Evolutionary conservation across 2,888 invertebrate species (phyloP).

Genomic region (Cataglyphis albicans): DNA sequence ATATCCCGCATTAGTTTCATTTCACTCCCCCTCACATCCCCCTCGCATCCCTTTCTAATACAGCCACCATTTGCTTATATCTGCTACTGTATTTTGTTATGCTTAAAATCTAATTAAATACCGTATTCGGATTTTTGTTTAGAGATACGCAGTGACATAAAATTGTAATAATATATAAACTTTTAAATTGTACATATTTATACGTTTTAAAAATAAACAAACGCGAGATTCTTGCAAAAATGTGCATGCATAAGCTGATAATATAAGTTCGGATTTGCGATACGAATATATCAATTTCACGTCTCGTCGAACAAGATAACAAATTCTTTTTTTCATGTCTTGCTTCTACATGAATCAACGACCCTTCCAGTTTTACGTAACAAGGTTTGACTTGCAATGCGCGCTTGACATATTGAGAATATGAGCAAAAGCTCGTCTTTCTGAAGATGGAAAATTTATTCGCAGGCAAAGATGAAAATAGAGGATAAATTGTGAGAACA

Average conservation of each 20-base stretch:
- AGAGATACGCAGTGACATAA: neutral
- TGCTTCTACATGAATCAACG: conserved; percentile 84
- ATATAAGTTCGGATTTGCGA: conserved; percentile 72
- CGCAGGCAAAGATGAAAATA: neutral
- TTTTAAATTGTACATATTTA: neutral
- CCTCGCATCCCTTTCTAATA: conserved; percentile 58
- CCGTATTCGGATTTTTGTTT: neutral
- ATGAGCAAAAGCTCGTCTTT: conserved; percentile 70
- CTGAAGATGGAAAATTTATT: neutral
- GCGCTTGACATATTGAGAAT: conserved; percentile 83
- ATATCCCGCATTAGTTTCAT: conserved; percentile 79
- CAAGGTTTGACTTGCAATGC: conserved; percentile 78
- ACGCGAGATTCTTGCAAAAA: neutral
- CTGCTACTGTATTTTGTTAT: conserved; percentile 59
- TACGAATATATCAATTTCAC: conserved; percentile 85
- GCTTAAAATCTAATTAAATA: conserved; percentile 65
- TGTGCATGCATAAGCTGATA: conserved; percentile 6
- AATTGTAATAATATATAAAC: conserved; percentile 8
- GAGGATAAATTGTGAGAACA: neutral
- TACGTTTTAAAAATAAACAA: conserved; percentile 19
- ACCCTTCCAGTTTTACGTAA: conserved; percentile 85
- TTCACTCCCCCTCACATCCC: conserved; percentile 59
- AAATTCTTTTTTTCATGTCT: conserved; percentile 79
- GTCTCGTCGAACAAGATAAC: conserved; percentile 81
- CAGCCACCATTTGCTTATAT: conserved; percentile 64